Conservation (phyloP, 1,140 invertebrate genomes). For the Drosophila ironensis region DNA sequence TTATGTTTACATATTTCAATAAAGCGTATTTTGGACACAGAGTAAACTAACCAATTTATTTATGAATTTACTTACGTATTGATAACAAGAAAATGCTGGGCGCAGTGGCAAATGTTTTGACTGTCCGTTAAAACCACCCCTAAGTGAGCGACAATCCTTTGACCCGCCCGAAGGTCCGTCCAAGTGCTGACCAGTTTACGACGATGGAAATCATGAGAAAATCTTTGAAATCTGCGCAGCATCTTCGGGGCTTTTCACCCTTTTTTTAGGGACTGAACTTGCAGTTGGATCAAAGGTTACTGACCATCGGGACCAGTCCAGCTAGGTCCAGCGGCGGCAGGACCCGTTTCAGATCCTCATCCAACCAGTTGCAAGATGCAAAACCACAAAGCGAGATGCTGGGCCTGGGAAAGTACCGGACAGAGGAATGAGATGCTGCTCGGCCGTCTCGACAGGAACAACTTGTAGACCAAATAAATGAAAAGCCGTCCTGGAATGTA, state of each 20-base stretch:
- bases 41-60: too few relatives aligned
- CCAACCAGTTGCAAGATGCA: slow-evolving; percentile 49
- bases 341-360: slow-evolving; percentile 34
- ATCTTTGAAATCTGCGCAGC: slow-evolving; percentile 54
- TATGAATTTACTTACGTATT: too few relatives aligned
- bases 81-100: too few relatives aligned
- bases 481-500: slow-evolving; percentile 64
- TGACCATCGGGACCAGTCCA: slow-evolving; percentile 45
- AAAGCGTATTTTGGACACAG: too few relatives aligned
- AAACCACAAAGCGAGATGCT: slow-evolving; percentile 8
- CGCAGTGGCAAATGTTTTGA: too few relatives aligned
- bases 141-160: slow-evolving; percentile 30
- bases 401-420: slow-evolving; percentile 57
- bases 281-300: slow-evolving; percentile 66
- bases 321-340: slow-evolving; percentile 3
- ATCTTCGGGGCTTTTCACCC: slow-evolving; percentile 53
- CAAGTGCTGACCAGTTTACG: slow-evolving; percentile 32
- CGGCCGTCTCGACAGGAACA: slow-evolving; percentile 59
- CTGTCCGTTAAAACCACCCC: slow-evolving; percentile 2
- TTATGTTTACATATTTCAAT: too few relatives aligned
- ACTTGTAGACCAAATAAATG: slow-evolving; percentile 76
- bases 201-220: slow-evolving; percentile 65
- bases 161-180: slow-evolving; percentile 31
- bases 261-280: slow-evolving; percentile 41
- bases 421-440: slow-evolving; percentile 16